Evolutionary conservation across 1,140 invertebrate species (phyloP).

Genomic region (Araneus ventricosus): DNA sequence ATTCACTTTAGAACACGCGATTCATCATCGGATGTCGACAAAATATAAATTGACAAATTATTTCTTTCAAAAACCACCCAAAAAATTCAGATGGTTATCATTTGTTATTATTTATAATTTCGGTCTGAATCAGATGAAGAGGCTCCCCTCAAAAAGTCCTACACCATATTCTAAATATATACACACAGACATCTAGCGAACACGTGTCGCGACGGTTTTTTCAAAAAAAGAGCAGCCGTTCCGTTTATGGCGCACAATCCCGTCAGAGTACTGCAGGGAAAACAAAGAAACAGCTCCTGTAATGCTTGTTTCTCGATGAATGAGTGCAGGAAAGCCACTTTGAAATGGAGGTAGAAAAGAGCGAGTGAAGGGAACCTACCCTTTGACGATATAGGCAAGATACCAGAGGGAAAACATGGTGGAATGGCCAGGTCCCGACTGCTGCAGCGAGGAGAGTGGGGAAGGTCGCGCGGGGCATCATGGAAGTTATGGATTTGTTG

Average conservation of each 20-base stretch:
- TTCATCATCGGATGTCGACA: not conserved
- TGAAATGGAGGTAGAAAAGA: not conserved
- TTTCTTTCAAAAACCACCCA: not conserved
- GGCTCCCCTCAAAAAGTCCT: not conserved
- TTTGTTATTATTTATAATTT: not conserved
- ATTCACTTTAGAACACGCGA: not conserved
- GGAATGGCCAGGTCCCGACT: not conserved
- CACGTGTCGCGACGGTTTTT: conserved; percentile 18
- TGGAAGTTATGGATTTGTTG: conserved; percentile 23
- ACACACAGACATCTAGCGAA: not conserved
- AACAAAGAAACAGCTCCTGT: not conserved
- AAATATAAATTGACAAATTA: not conserved
- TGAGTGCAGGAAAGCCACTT: not conserved
- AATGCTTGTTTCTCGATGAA: not conserved
- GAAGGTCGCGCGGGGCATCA: conserved; percentile 63
- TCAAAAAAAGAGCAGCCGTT: conserved; percentile 47
- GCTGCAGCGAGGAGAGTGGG: not conserved
- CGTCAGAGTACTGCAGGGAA: not conserved
- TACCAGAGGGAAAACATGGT: conserved; percentile 61
- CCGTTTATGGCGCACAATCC: conserved; percentile 17
- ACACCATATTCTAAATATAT: conserved; percentile 5
- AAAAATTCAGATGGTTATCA: not conserved
- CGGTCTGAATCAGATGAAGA: not conserved
- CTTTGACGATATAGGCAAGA: conserved; percentile 55
- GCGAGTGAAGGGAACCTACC: conserved; percentile 25